Percentiles rank a stretch among this genome's conserved stretches.
Conservation (phyloP, 2,797 vertebrate species). For the Uromys caudimaculatus region DNA sequence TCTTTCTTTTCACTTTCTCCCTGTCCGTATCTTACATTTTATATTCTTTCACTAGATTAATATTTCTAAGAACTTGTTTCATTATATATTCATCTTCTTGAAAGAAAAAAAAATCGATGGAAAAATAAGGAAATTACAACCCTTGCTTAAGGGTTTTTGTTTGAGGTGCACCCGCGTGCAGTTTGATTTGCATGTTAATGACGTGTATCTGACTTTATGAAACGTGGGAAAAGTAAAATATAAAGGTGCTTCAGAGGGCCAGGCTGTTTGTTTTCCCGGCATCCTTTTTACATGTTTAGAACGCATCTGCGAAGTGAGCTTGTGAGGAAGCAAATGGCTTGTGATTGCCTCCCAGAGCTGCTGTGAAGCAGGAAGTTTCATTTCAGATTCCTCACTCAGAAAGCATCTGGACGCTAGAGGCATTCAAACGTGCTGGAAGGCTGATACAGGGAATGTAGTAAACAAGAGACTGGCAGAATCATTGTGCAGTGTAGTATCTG, state of each 20-base stretch:
- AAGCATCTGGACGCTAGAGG: constrained; percentile 49
- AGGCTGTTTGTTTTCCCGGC: constrained; percentile 43
- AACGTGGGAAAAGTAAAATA: neutral
- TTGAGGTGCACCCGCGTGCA: constrained; percentile 53
- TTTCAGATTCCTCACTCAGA: constrained; percentile 26
- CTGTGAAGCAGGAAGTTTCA: neutral
- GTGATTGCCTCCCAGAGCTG: neutral
- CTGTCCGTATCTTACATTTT: neutral
- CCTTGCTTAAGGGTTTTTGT: constrained; percentile 52
- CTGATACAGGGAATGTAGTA: neutral
- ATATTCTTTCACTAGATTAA: neutral
- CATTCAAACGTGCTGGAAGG: neutral
- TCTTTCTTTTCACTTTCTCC: constrained; percentile 9
- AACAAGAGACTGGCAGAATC: constrained; percentile 36
- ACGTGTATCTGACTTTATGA: constrained; percentile 66
- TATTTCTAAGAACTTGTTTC: neutral
- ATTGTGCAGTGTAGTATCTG: neutral
- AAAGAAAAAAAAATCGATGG: neutral
- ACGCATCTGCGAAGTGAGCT: neutral
- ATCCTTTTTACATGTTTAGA: constrained; percentile 62
- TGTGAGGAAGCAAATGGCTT: constrained; percentile 11
- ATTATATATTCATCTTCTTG: neutral
- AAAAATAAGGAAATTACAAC: constrained; percentile 52
- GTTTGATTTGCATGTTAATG: constrained; percentile 73
- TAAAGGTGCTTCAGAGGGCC: constrained; percentile 40